phyloP scores from a whole-genome alignment of 2,797 vertebrate species.

The Cetoscarus ocellatus region DNA sequence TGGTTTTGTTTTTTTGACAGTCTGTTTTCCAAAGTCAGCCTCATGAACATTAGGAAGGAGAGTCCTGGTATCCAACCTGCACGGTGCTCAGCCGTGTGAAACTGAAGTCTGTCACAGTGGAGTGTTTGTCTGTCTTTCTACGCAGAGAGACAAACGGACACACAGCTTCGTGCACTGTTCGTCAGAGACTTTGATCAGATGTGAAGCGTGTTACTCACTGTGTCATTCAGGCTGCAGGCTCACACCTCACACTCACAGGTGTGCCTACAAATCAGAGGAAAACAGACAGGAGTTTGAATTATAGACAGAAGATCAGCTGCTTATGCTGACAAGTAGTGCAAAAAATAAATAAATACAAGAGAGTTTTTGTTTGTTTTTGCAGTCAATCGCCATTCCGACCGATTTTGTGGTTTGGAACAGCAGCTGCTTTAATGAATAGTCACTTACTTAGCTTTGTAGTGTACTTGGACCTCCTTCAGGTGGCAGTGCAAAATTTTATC shows the following conservation, averaged over 20 bases:
- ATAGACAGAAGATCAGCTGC: conserved; percentile 5
- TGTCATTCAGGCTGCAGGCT: conserved; percentile 24
- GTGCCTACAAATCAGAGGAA: conserved; percentile 35
- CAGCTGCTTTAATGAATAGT: no score
- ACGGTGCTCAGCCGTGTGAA: conserved; percentile 47
- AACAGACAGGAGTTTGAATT: conserved; percentile 23
- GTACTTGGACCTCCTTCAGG: no score
- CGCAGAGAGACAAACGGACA: conserved; percentile 7
- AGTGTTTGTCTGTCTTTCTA: conserved; percentile 33
- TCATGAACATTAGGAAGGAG: conserved; percentile 44
- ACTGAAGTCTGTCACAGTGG: conserved; percentile 52
- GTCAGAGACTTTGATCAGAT: conserved; percentile 46
- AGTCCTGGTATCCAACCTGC: conserved; percentile 30
- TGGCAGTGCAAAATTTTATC: no score
- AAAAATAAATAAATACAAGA: neutral
- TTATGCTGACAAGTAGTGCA: neutral
- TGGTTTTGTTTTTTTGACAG: conserved; percentile 51
- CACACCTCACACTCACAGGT: conserved; percentile 31
- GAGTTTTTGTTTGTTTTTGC: no score
- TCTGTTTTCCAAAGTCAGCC: conserved; percentile 41
- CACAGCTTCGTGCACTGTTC: conserved; percentile 17
- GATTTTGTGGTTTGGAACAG: no score
- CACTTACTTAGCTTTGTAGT: no score
- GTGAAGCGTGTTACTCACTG: conserved; percentile 25
- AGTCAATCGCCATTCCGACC: no score